Conservation (phyloP, 2,113 vertebrate species). For the Phrynosoma platyrhinos region DNA sequence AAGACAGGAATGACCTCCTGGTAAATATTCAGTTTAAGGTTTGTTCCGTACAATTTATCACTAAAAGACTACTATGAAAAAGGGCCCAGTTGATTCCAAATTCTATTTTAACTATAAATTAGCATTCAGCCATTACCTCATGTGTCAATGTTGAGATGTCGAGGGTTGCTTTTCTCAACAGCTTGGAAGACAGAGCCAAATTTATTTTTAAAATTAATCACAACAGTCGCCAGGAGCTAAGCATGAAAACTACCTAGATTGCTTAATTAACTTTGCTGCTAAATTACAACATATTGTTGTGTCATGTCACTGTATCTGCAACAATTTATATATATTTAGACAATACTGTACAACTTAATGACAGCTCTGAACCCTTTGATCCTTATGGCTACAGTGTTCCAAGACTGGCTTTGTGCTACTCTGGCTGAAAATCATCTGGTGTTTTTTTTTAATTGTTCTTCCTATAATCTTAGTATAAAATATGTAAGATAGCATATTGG, state of each 20-base stretch:
- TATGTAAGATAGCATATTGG: slow-evolving; percentile 20
- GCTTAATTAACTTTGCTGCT: slow-evolving; percentile 71
- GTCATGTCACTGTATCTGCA: slow-evolving; percentile 62
- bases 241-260: slow-evolving; percentile 58
- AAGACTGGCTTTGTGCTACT: slow-evolving; percentile 55
- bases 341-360: slow-evolving; percentile 48
- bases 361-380: slow-evolving; percentile 66
- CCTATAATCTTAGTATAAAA: slow-evolving; percentile 38
- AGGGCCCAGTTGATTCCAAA: slow-evolving; percentile 9
- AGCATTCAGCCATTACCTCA: slow-evolving; percentile 15
- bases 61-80: not conserved
- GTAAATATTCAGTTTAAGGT: not conserved
- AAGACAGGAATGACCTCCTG: not conserved
- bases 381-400: slow-evolving; percentile 56
- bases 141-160: slow-evolving; percentile 30
- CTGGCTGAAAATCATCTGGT: slow-evolving; percentile 26
- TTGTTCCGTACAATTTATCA: not conserved
- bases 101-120: slow-evolving; percentile 25
- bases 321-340: slow-evolving; percentile 65
- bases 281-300: slow-evolving; percentile 66
- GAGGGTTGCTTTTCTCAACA: not conserved
- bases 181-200: slow-evolving; percentile 47
- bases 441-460: not conserved
- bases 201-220: slow-evolving; percentile 69
- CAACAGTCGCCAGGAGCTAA: slow-evolving; percentile 57